Percentiles rank a stretch among this genome's conserved stretches.
phyloP scores from a whole-genome alignment of 2,113 vertebrate species.

The Corydoras maculifer region DNA sequence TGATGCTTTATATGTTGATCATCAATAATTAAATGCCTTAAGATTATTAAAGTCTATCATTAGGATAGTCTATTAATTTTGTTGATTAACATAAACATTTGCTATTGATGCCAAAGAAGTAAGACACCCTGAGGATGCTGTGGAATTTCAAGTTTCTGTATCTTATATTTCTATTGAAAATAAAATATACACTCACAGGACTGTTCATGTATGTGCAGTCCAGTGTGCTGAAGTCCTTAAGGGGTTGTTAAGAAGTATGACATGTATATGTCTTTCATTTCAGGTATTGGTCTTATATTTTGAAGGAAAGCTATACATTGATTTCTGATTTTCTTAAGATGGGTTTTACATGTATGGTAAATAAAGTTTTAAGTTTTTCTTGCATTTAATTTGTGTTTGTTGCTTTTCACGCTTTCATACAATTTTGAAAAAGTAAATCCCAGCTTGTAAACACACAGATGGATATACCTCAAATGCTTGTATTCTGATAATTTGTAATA shows the following conservation, averaged over 20 bases:
- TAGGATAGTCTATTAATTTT: not conserved
- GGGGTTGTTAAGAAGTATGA: slow-evolving; percentile 14
- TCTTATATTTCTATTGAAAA: slow-evolving; percentile 9
- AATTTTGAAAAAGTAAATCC: slow-evolving; percentile 24
- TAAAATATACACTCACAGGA: not conserved
- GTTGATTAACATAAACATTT: slow-evolving; percentile 6
- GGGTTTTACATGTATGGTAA: not conserved
- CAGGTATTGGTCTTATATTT: not conserved
- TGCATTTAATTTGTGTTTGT: not conserved
- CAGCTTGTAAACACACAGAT: slow-evolving; percentile 50
- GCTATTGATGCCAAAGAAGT: slow-evolving; percentile 32
- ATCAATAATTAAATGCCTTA: slow-evolving; percentile 29
- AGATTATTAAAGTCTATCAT: slow-evolving; percentile 17
- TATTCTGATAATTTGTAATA: slow-evolving; percentile 68
- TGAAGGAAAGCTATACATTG: not conserved
- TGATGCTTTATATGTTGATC: not conserved
- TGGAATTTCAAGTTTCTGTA: not conserved
- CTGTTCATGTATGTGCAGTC: not conserved
- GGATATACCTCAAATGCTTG: slow-evolving; percentile 74
- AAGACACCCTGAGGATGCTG: not conserved
- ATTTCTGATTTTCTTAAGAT: not conserved
- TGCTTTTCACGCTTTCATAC: slow-evolving; percentile 6
- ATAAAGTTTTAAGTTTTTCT: not conserved
- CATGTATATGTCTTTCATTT: slow-evolving; percentile 4
- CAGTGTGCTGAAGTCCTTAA: not conserved